Base-by-base conservation (phyloP, 2,113 vertebrate species). In the Chaetodon trifascialis region DNA sequence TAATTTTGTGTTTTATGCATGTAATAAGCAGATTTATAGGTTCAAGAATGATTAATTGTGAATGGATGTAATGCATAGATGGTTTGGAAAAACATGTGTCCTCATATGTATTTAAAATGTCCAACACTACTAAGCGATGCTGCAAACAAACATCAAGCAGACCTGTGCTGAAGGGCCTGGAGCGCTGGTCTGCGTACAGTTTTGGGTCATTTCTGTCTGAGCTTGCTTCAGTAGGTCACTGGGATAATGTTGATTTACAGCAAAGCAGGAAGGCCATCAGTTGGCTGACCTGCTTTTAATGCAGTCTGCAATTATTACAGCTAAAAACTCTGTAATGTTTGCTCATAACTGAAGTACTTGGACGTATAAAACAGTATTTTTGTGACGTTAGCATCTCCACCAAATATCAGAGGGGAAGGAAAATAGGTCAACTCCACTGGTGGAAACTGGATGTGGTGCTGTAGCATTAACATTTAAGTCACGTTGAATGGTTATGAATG, bases 191-290 rank as follows among this genome's bases (percentile, higher is more conserved):
- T 73, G 44, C 2, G 21, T 38, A 49, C 23, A 60, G 23, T 69
- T 73, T 56, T 58, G 54, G 71, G 62, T 82, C 62, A 73, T 83
- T 66, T 71, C 11, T 63, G 5, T 83, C 59, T 40, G 1, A 4
- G n/a, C 34, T 76, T 76, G 38, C 74, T 25, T 84, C 77, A 81
- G 49, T 88, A 60, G 76, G 84, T 88, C 77, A 87, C 42, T 72
- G 54, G 70, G 66, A 23, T 54, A 14, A 3, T 63, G n/a, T 8
- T 75, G 66, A 75, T 77, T 71, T 46, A 19, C 47, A 73, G 55
- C 76, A 79, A 46, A 63, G 11, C 46, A 80, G 17, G 2, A 21
- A 68, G 44, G 44, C 16, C 52, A 47, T 59, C 9, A 7, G 46
- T 12, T 60, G n/a, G 40, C 46, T 69, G 23, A 34, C 52, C 51